Conservation (phyloP, 2,888 invertebrate genomes). For the Notocelia uddmanniana region DNA sequence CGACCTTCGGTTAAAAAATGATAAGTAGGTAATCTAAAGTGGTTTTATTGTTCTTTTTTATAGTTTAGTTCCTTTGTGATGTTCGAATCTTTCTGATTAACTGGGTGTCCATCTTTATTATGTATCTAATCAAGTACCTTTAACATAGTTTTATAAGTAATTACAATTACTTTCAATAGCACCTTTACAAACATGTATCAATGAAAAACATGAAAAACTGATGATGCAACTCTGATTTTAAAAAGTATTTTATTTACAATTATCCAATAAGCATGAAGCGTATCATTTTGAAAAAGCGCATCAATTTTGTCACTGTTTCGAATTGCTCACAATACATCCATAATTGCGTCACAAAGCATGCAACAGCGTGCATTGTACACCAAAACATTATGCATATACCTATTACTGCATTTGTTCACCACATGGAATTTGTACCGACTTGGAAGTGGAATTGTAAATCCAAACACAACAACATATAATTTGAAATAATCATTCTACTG, state of each 20-base stretch:
- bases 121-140: neutral
- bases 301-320: slow-evolving; percentile 62
- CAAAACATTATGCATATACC: slow-evolving; percentile 29
- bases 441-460: too few relatives aligned
- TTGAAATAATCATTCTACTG: neutral
- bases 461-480: slow-evolving; percentile 3
- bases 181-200: neutral
- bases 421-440: too few relatives aligned
- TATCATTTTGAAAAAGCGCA: slow-evolving; percentile 58
- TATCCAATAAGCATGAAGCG: slow-evolving; percentile 58
- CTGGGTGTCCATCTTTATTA: slow-evolving; percentile 8
- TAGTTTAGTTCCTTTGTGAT: slow-evolving; percentile 31
- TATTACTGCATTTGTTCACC: neutral
- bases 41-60: slow-evolving; percentile 48
- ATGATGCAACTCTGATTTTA: slow-evolving; percentile 34
- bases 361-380: slow-evolving; percentile 41
- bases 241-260: slow-evolving; percentile 66
- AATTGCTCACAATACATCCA: slow-evolving; percentile 62
- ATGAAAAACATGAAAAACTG: neutral
- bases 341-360: slow-evolving; percentile 60
- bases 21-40: slow-evolving; percentile 49
- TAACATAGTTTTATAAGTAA: neutral
- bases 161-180: neutral
- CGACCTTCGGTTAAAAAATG: slow-evolving; percentile 50
- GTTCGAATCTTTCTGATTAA: slow-evolving; percentile 13